phyloP scores from a whole-genome alignment of 2,797 vertebrate species.

The Euphonia xanthogaster region DNA sequence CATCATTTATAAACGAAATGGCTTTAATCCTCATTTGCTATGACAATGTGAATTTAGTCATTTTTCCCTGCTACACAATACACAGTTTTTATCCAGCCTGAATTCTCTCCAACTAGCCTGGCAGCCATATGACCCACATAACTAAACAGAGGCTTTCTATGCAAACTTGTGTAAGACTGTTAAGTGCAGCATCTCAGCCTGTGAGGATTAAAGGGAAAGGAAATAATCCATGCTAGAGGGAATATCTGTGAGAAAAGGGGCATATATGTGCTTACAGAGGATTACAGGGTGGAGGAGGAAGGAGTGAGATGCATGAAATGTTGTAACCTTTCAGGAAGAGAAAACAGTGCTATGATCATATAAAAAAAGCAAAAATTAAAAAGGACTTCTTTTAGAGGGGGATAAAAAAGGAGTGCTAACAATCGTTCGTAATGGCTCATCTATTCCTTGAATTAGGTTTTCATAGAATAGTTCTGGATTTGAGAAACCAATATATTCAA shows the following conservation, averaged over 20 bases:
- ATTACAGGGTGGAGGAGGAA: background rate
- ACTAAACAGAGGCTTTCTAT: background rate
- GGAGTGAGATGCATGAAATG: background rate
- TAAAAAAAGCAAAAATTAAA: background rate
- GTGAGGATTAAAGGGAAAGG: background rate
- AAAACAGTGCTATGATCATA: background rate
- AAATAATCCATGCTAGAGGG: background rate
- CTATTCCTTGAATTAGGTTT: background rate
- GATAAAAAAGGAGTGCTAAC: background rate
- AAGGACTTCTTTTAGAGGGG: rapidly evolving
- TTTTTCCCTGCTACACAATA: background rate
- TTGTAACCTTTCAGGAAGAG: background rate
- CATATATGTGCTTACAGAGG: background rate
- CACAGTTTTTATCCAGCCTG: background rate
- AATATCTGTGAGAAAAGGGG: background rate
- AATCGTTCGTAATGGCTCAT: background rate
- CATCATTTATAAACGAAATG: background rate
- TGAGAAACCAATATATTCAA: background rate
- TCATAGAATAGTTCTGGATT: background rate
- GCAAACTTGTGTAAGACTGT: background rate
- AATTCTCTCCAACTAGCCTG: background rate
- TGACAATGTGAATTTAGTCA: background rate
- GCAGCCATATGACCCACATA: background rate
- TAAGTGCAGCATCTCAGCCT: background rate
- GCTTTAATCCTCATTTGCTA: background rate